phyloP scores from a whole-genome alignment of 2,797 vertebrate genomes.

The Acanthis flammea region DNA sequence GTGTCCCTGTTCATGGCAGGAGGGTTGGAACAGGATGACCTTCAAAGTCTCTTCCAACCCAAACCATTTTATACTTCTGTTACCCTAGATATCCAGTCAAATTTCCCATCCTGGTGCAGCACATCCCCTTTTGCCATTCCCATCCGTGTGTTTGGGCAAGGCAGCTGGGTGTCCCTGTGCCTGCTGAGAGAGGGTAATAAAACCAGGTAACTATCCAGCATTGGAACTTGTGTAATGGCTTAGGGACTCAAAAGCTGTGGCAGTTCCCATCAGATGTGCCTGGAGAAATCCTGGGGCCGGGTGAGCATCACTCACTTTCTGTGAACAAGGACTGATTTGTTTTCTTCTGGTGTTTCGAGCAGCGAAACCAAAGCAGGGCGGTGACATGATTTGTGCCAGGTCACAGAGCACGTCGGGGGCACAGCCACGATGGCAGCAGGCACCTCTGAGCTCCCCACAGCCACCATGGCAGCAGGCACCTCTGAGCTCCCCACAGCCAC shows the following conservation, averaged over 20 bases:
- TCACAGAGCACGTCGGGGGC: neutral
- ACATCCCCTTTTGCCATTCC: neutral
- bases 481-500: neutral
- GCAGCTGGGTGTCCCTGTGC: rapidly evolving
- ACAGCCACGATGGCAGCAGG: neutral
- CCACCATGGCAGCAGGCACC: rapidly evolving
- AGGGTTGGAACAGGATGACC: neutral
- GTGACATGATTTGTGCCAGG: conserved; percentile 16
- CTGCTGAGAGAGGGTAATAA: neutral
- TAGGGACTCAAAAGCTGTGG: neutral
- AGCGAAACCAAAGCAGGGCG: neutral
- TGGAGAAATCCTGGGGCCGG: neutral
- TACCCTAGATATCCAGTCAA: neutral
- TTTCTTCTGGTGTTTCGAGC: neutral
- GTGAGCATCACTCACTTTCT: neutral
- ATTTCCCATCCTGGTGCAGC: rapidly evolving
- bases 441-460: neutral
- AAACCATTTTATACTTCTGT: neutral
- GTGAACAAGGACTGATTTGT: conserved; percentile 29
- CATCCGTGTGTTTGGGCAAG: rapidly evolving
- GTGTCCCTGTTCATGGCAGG: neutral
- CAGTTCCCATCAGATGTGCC: conserved; percentile 3
- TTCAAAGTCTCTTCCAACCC: neutral
- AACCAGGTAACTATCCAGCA: rapidly evolving
- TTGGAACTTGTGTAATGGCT: neutral